These are phyloP conservation scores for Apodemia zela DNA, from an alignment of 2,888 invertebrate genomes.

Conservation along the genomic window DNA sequence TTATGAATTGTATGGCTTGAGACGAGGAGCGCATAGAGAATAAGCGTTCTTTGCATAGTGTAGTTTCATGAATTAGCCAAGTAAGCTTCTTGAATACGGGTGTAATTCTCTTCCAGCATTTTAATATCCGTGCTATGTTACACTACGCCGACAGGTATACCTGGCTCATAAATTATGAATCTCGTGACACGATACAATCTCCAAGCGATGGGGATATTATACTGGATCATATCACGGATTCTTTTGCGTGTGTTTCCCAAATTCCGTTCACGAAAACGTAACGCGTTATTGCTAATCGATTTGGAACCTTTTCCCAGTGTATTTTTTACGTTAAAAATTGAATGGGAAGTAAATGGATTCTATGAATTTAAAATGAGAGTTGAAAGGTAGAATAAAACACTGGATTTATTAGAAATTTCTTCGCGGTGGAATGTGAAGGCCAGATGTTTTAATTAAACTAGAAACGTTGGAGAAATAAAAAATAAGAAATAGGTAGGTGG, in stretches of 20 bases:
- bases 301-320: constrained; percentile 1
- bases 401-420: background rate
- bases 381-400: background rate
- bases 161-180: constrained; percentile 71
- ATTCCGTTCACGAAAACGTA: constrained; percentile 36
- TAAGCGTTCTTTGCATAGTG: too few species aligned
- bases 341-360: background rate
- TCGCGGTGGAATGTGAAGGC: background rate
- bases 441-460: background rate
- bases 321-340: constrained; percentile 2
- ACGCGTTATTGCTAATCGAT: constrained; percentile 23
- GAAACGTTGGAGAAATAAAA: background rate
- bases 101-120: constrained; percentile 23
- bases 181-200: constrained; percentile 66
- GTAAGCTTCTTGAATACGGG: too few species aligned
- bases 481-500: too few species aligned
- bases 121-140: constrained; percentile 36
- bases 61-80: too few species aligned
- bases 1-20: too few species aligned
- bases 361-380: background rate
- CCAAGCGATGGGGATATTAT: constrained; percentile 63
- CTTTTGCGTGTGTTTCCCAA: constrained; percentile 43
- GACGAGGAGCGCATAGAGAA: too few species aligned
- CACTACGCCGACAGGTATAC: constrained; percentile 48
- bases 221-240: constrained; percentile 45